A percentile compares a stretch with the other conserved stretches of the same genome.
Evolutionary conservation across 92 coral and sea anemone genomes (phyloP).

Genomic region (Muricea muricata): DNA sequence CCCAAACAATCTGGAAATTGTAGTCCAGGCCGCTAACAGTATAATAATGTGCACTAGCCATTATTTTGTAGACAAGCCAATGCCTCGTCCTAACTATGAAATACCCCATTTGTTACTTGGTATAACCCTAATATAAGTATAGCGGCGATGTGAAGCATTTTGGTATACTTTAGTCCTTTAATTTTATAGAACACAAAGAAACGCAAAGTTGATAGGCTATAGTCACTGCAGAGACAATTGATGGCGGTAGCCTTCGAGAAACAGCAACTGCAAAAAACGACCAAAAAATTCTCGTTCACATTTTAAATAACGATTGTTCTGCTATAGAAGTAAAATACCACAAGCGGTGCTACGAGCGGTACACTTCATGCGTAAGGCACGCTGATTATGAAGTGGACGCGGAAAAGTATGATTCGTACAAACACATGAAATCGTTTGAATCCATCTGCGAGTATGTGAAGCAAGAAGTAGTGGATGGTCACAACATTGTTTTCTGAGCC

Average conservation of each 20-base stretch:
- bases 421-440: neutral
- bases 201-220: slow-evolving; percentile 46
- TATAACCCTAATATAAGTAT: too few relatives aligned
- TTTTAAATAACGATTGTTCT: neutral
- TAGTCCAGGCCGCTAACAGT: too few relatives aligned
- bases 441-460: slow-evolving; percentile 23
- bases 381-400: neutral
- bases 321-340: slow-evolving; percentile 21
- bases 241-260: neutral
- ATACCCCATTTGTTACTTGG: too few relatives aligned
- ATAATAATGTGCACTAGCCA: too few relatives aligned
- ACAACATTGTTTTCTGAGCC: too few relatives aligned
- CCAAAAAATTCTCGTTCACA: neutral
- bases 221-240: slow-evolving; percentile 8
- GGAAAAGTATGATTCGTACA: too few relatives aligned
- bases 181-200: slow-evolving; percentile 38
- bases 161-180: neutral
- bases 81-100: too few relatives aligned
- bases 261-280: slow-evolving; percentile 5
- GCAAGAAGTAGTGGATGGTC: neutral
- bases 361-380: neutral
- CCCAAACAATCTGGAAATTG: too few relatives aligned
- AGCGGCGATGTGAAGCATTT: neutral
- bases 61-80: too few relatives aligned
- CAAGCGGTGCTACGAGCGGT: neutral